Conservation (phyloP, 2,888 invertebrate genomes). For the Microplitis deprimator region DNA sequence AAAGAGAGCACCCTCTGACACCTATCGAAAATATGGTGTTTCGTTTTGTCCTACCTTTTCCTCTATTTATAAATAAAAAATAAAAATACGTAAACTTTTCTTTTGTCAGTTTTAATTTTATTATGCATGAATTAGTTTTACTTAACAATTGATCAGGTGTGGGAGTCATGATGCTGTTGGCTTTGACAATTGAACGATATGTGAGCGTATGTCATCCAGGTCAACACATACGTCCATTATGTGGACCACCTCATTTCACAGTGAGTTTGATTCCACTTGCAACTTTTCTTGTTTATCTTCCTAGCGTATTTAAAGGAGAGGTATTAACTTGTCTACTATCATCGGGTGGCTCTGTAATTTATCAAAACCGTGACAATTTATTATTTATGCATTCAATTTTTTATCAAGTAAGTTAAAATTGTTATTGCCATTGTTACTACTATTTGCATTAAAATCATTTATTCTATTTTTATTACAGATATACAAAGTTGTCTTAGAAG, state of each 20-base stretch:
- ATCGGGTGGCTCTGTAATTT: conserved; percentile 74
- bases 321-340: conserved; percentile 74
- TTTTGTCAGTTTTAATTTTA: too few species aligned
- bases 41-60: too few species aligned
- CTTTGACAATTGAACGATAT: conserved; percentile 82
- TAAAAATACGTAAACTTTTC: too few species aligned
- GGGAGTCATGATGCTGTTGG: conserved; percentile 84
- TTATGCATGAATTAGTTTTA: too few species aligned
- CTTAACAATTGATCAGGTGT: conserved; percentile 72
- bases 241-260: conserved; percentile 78
- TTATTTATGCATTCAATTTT: conserved; percentile 73
- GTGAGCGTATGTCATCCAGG: conserved; percentile 84
- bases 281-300: conserved; percentile 80
- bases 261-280: conserved; percentile 78
- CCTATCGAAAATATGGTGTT: too few species aligned
- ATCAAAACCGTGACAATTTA: conserved; percentile 74
- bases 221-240: conserved; percentile 76
- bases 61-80: too few species aligned
- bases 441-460: conserved; percentile 5
- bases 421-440: conserved; percentile 41
- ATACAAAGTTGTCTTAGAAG: conserved; percentile 78
- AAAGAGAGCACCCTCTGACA: too few species aligned
- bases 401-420: conserved; percentile 70
- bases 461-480: conserved; percentile 61
- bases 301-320: conserved; percentile 78